Conservation (phyloP, 2,797 vertebrate species). For the Phaenicophaeus curvirostris region DNA sequence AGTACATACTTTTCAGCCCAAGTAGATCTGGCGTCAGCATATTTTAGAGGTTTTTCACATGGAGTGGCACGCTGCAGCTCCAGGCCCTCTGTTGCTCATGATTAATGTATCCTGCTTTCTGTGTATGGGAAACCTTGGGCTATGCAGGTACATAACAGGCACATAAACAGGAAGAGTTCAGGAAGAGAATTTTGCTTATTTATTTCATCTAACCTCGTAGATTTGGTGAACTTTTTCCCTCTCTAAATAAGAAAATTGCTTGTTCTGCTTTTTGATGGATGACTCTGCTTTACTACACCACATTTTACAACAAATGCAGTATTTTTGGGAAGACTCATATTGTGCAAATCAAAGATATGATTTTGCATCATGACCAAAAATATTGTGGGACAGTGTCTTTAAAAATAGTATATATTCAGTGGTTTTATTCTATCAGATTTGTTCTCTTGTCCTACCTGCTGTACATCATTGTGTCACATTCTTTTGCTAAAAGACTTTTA, state of each 20-base stretch:
- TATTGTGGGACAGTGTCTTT: not conserved
- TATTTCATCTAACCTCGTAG: not conserved
- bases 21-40: not conserved
- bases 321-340: not conserved
- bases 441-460: not conserved
- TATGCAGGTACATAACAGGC: not conserved
- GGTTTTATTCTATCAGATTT: constrained; percentile 3
- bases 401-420: not conserved
- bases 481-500: not conserved
- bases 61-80: not conserved
- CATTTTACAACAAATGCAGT: not conserved
- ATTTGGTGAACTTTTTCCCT: not conserved
- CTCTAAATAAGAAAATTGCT: not conserved
- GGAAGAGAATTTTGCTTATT: not conserved
- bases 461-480: not conserved
- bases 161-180: not conserved
- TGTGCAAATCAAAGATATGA: not conserved
- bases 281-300: not conserved
- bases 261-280: constrained; percentile 16
- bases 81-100: not conserved
- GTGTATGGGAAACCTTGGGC: not conserved
- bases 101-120: constrained; percentile 33
- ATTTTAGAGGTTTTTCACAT: constrained; percentile 1
- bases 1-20: not conserved
- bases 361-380: not conserved